Evolutionary conservation across 1,140 invertebrate species (phyloP), one percentile per base, ranked within the genome.

Genomic region (Cyclina sinensis): DNA sequence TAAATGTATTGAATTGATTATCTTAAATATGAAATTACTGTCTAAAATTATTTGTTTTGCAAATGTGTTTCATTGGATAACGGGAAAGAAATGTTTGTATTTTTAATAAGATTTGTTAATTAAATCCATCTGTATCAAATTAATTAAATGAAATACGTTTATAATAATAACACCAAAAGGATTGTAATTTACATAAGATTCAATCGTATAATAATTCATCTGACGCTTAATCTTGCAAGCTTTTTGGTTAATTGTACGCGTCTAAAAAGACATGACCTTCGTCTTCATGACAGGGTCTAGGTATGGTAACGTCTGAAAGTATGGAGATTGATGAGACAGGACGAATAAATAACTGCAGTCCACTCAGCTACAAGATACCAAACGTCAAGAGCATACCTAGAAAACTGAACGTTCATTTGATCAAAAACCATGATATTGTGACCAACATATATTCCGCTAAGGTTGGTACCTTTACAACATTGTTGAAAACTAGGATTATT

Each of bases 371-470:
- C 93, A 99, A 99, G 96, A 97, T 99, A 85, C 98, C 98, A 18
- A 97, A 97, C 12, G 98, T 95, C 94, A 97, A 97, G 3, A 98
- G 99, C 93, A 98, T 99, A 94, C 99, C 99, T 0, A 96, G 96
- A 86, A 97, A 98, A 94, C 99, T 99, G 93, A 98, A 99, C 95
- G 98, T 99, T 0, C 97, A 98, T 24, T 95, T 99, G 48, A 96
- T 99, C 0, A 98, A 98, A 95, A 98, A 98, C 35, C 97, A 97
- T 32, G 96, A 97, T 1, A 99, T 99, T 96, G 97, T 97, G 7
- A 96, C 97, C 93, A 98, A 98, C 57, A 97, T 99, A 12, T 99
- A 98, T 95, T 99, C 98, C 0, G 99, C 98, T 11, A 99, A 99
- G 97, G 98, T 98, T 54, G 7, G 51, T 54, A 18, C 18, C n/a